Evolutionary conservation across 2,113 vertebrate genomes (phyloP).

Genomic region (Vidua macroura): DNA sequence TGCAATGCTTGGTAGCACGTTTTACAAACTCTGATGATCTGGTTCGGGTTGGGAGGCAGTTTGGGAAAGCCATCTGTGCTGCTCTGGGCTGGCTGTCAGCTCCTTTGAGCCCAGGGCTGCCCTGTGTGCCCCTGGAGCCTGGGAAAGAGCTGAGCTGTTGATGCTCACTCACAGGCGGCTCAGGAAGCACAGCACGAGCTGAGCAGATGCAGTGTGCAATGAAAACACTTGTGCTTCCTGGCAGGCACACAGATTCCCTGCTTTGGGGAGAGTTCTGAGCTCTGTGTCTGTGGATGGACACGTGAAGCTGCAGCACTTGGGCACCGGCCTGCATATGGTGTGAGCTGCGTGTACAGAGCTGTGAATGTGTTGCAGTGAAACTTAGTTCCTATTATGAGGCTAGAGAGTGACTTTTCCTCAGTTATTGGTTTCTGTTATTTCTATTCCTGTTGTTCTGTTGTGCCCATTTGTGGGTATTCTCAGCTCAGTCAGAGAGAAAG

Average conservation of each 20-base stretch:
- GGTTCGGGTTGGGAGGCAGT: not conserved
- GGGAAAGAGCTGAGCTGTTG: not conserved
- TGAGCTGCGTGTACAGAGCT: not conserved
- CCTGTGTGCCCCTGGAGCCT: not conserved
- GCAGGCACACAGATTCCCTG: not conserved
- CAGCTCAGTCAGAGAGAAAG: too few relatives aligned
- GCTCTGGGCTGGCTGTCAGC: not conserved
- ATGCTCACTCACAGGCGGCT: not conserved
- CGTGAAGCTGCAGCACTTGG: not conserved
- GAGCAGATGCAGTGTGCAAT: not conserved
- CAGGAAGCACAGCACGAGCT: not conserved
- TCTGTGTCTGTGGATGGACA: not conserved
- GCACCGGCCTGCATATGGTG: rapidly evolving
- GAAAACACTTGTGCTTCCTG: not conserved
- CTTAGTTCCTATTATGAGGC: not conserved
- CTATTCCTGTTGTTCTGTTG: not conserved
- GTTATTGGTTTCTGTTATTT: not conserved
- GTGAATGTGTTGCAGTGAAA: not conserved
- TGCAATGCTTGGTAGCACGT: not conserved
- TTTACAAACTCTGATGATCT: not conserved
- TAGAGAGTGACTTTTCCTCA: not conserved
- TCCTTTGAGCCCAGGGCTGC: not conserved
- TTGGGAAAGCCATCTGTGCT: not conserved
- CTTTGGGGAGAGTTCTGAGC: not conserved
- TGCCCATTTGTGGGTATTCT: not conserved